Evolutionary conservation across 2,888 invertebrate species (phyloP).

Genomic region (Sisyra nigra): DNA sequence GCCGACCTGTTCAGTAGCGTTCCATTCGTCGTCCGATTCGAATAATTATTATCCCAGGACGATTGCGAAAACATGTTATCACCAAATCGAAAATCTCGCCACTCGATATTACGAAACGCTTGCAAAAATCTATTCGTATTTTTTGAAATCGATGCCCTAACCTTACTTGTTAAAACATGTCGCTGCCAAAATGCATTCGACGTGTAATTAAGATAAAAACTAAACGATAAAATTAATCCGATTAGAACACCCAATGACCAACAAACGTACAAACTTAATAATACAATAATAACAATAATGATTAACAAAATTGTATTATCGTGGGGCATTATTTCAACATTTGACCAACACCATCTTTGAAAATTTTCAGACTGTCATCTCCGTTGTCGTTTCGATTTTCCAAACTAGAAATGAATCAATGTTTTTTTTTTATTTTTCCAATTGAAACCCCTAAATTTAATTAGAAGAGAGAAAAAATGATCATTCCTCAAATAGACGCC

Average conservation of each 20-base stretch:
- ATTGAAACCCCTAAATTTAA: too few species aligned
- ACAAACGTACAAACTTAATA: conserved; percentile 4
- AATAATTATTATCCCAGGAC: too few species aligned
- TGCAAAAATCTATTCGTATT: conserved; percentile 1
- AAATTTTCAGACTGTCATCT: too few species aligned
- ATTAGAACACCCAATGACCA: neutral
- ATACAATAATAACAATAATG: conserved; percentile 3
- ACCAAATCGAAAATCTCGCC: too few species aligned
- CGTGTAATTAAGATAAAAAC: conserved; percentile 1
- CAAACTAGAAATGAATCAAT: too few species aligned
- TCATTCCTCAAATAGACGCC: neutral
- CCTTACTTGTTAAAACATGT: conserved; percentile 6
- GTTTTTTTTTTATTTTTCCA: too few species aligned
- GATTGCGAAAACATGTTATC: too few species aligned
- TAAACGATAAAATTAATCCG: neutral
- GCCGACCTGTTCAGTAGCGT: too few species aligned
- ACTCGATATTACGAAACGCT: neutral
- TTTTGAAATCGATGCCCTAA: conserved; percentile 3
- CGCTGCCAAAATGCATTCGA: neutral
- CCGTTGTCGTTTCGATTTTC: too few species aligned
- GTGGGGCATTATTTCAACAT: conserved; percentile 5
- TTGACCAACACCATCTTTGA: too few species aligned
- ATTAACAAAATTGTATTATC: conserved; percentile 7
- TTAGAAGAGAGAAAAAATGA: too few species aligned
- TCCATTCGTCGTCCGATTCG: too few species aligned